Base-by-base conservation (phyloP, 2,888 invertebrate species). In the Erebia ligea region DNA sequence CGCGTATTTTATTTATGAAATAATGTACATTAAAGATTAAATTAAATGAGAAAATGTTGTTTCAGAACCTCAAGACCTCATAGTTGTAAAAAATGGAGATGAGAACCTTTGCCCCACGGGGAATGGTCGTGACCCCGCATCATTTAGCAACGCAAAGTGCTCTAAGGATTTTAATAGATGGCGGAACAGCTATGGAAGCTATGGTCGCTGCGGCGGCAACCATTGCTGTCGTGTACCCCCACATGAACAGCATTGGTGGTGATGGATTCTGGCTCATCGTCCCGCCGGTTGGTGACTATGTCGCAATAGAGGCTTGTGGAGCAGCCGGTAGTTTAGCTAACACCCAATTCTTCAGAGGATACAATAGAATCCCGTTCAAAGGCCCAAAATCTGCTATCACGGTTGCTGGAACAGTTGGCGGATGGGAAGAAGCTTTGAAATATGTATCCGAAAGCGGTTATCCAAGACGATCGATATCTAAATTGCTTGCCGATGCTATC, bases 111-210 rank as follows among this genome's bases (percentile, higher is more conserved):
- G 87, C 90, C 0, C 82, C 88, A 0, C 74, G 80, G 15, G 87
- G 85, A 1, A 91, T 92, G 91, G 92, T 89, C 78, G 92, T 92
- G 10, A 90, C 91, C 13, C 92, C 92, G 0, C 90, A 92, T 69
- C 89, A 92, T 69, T 80, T 92, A 15, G 92, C 92, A 2, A 88
- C 90, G 8, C 90, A 92, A 71, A 91, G 85, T 66, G 92, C 92
- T 8, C 11, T 92, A 25, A 78, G 83, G 6, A 85, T 92, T 3
- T 83, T 92, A 0, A 82, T 82, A 77, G 84, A 86, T 76, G 92
- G 91, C 21, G 92, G 92, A 25, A 91, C 91, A 8, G 92, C 92
- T 1, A 89, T 92, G 67, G 92, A 92, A 78, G 92, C 92, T 1
- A 87, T 85, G 74, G 86, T 92, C 0, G 84, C 91, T 21, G 92